Conservation (phyloP, 2,888 invertebrate genomes). For the Hydraecia micacea region DNA sequence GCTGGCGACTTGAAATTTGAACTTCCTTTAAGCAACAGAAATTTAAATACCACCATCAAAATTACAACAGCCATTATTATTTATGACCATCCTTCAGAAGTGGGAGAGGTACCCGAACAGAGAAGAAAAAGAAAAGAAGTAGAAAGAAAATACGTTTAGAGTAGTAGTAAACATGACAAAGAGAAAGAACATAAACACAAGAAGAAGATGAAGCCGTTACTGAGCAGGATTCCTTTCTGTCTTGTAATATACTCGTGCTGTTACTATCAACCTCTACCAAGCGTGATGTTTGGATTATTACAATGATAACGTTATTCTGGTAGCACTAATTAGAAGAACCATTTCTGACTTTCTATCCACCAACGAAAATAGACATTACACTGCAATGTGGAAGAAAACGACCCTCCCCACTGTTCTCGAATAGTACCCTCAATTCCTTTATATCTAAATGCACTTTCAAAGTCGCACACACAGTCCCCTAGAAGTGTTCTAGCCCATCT, state of each 20-base stretch:
- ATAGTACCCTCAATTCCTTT: background rate
- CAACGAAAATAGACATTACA: background rate
- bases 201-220: background rate
- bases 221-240: background rate
- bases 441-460: conserved; percentile 38
- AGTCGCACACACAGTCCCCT: conserved; percentile 16
- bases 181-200: background rate
- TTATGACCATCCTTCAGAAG: background rate
- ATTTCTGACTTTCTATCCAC: background rate
- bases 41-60: background rate
- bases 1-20: background rate
- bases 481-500: conserved; percentile 42
- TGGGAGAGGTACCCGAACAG: background rate
- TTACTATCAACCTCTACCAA: background rate
- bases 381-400: background rate
- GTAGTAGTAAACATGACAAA: background rate
- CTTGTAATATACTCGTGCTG: background rate
- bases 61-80: background rate
- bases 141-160: background rate
- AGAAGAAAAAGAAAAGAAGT: too few species aligned
- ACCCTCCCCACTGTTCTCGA: background rate
- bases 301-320: background rate
- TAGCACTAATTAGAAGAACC: background rate
- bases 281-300: background rate
- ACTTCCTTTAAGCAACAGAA: background rate